These are phyloP conservation scores for Tursiops truncatus DNA, from an alignment of 2,113 vertebrate genomes.

Conservation along the genomic window DNA sequence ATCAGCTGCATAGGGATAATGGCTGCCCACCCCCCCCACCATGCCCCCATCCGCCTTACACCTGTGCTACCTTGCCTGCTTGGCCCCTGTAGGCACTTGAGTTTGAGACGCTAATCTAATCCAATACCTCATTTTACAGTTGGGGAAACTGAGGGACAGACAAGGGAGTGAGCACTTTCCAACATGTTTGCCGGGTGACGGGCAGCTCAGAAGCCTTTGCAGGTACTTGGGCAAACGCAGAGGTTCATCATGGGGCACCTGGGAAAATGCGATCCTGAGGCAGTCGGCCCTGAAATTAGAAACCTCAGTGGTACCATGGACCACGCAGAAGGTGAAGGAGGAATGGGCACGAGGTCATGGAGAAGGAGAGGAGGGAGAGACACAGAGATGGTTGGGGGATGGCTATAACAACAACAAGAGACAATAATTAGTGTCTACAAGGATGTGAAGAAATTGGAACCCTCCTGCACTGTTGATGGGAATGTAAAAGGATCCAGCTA, in stretches of 20 bases:
- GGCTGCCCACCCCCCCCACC: accelerated
- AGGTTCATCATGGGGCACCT: background rate
- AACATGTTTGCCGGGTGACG: accelerated
- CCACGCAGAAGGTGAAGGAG: background rate
- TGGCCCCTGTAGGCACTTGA: background rate
- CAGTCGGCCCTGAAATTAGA: background rate
- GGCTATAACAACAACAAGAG: accelerated
- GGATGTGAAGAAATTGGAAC: accelerated
- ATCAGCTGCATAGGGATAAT: accelerated
- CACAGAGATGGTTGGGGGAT: background rate
- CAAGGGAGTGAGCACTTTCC: background rate
- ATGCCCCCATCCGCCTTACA: background rate
- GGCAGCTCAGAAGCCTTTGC: background rate
- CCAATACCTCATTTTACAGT: background rate
- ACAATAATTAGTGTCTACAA: background rate
- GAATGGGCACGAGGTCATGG: accelerated
- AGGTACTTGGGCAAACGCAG: background rate
- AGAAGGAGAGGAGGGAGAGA: background rate
- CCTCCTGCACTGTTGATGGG: accelerated
- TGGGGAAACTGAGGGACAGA: background rate
- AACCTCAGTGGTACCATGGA: accelerated
- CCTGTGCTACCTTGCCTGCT: background rate
- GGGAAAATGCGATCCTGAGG: background rate
- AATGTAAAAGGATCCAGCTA: accelerated
- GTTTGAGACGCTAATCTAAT: background rate